Base-by-base conservation (phyloP, 2,888 invertebrate species). In the Macaria notata region DNA sequence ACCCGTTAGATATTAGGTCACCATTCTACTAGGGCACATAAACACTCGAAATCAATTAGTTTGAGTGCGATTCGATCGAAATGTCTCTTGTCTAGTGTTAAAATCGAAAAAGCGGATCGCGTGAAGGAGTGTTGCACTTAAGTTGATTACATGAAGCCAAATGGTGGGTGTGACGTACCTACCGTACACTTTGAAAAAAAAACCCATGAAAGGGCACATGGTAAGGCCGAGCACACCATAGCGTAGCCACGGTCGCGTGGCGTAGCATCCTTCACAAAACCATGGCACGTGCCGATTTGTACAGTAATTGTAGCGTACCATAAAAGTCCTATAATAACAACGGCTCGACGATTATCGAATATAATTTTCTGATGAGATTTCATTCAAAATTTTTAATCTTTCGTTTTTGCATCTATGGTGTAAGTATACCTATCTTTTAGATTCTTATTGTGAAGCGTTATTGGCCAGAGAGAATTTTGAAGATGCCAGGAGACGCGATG, bases 91-190 rank as follows among this genome's bases (percentile, higher is more conserved):
- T 79, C 76, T 76, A 69, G 69, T 71, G 73, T 78, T 83, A 78
- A 82, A 86, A 88, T 87, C 83, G 84, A 88, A 88, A 86, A 88
- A 81, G 62, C 56, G 57, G 79, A 78, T 79, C 82, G 83, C 9
- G 9, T 39, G 77, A 81, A 5, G 68, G 78, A 77, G 79, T 84
- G 84, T 81, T 86, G 89, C 92, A 91, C 88, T 92, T 92, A 92
- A 92, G 88, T 90, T 92, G 88, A 92, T 92, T 92, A 89, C 87
- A 79, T 73, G 83, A 83, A 81, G 81, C 81, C 80, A 75, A 77
- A 76, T 72, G 72, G 73, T 62, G 71, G 76, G 69, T 65, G 73
- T 72, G 73, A 31, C 31, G 29, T 54, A 38, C 9, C 29, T 38
- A 50, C 19, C 8, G 33, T 41, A 41, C 41, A 41, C n/a, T 7